Evolutionary conservation across 2,113 vertebrate species (phyloP), one percentile per base, ranked within the genome.

Genomic region (Verasper variegatus): DNA sequence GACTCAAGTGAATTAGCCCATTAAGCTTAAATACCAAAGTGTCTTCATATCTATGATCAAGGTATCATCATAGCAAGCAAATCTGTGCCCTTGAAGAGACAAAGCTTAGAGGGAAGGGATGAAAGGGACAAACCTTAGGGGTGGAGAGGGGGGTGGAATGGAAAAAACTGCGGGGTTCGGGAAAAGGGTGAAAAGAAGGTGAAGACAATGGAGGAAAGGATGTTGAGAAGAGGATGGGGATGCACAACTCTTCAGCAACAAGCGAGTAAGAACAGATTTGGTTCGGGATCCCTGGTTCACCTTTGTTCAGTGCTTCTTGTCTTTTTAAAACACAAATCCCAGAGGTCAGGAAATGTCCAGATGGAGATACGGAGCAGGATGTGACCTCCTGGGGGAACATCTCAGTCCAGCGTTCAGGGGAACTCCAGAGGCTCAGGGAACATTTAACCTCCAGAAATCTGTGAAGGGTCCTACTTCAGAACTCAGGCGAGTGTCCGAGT

Each of bases 1-100:
- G 82, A 89, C 85, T 80, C 84, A 45, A 68, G 80, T 82, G 76
- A 86, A 86, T 87, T 83, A 67, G 40, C 66, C 84, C 75, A 82
- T 86, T 80, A 81, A 80, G 58, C 84, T 88, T 84, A 83, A 87
- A 88, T 71, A 80, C 82, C 78, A 58, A 74, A 54, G 70, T 74
- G 74, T 78, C 65, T 5, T 81, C 80, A 65, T 80, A 71, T 82
- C 78, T 74, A 20, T 57, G 80, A 82, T 79, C 54, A 75, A 67
- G 82, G 74, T 82, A 81, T 84, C 74, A 62, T 74, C 61, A 40
- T 51, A 49, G 79, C 83, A 81, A 82, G 87, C 61, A 83, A 78
- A 88, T 78, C 79, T 74, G 54, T 69, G 72, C 62, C 74, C 51
- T 69, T 74, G 64, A 73, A 78, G 65, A 84, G 70, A 74, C 31